Base-by-base conservation (phyloP, 1,140 invertebrate genomes). In the Drosophila seguyi region DNA sequence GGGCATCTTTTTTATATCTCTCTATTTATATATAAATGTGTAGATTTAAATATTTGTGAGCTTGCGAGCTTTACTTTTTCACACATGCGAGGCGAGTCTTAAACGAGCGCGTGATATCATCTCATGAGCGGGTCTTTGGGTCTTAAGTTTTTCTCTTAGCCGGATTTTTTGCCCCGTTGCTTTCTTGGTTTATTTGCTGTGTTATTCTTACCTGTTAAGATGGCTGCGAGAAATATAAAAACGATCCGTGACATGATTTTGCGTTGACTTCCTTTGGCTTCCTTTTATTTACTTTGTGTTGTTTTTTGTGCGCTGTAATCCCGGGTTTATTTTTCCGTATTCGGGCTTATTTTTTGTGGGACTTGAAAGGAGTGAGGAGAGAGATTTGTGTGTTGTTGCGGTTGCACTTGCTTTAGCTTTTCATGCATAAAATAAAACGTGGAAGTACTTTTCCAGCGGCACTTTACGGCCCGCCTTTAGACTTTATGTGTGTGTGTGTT, bases 221-320 rank as follows among this genome's bases (percentile, higher is more conserved):
- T 88, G 85, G 85, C 86, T 75, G 85, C 85, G 74, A 90, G 57
- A 73, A 90, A 73, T 71, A 90, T 76, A 81, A 88, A 81, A 88
- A 90, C 78, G 85, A 88, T 88, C 86, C 74, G 86, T 75, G 86
- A 90, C 85, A 88, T 88, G 67, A 38, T 73, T 71, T 29, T 73
- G 68, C 57, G 52, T 53, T 42, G 58, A 38, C 57, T 76, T 79
- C 59, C 56, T 73, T 79, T 62, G 65, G 55, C 61, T 74, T 79
- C 53, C 38, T 74, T 62, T 72, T 18, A 58, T 39, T 31, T 79
- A 45, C 36, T 36, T 39, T 52, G n/a, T 34, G 20, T 20, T 31
- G 8, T 63, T 14, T 29, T 38, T 34, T 68, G 31, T 36, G 58
- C 48, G 42, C 66, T 63, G 55, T 88, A 85, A 85, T 88, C 86